phyloP scores from a whole-genome alignment of 2,888 invertebrate species.

The Drosophila diplacantha region DNA sequence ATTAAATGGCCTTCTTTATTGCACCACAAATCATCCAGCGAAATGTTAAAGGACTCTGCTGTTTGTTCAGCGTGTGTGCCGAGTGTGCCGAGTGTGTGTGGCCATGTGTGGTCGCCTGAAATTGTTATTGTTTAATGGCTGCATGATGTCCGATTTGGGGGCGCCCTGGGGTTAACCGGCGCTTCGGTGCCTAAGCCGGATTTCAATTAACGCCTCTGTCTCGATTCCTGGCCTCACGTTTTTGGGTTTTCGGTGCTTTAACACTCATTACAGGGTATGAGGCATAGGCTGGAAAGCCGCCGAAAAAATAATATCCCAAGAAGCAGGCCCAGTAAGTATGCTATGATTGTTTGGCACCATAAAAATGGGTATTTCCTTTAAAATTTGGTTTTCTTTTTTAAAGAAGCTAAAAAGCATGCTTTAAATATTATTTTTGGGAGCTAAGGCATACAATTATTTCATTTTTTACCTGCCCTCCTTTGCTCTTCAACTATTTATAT shows the following conservation, averaged over 20 bases:
- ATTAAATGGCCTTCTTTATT: conserved; percentile 63
- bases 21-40: conserved; percentile 60
- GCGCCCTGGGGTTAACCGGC: conserved; percentile 38
- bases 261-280: conserved; percentile 1
- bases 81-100: conserved; percentile 4
- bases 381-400: no score
- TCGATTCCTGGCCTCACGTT: conserved; percentile 1
- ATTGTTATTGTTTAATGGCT: conserved; percentile 56
- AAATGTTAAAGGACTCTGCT: conserved; percentile 35
- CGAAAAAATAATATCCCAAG: not conserved
- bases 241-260: not conserved
- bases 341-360: not conserved
- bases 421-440: no score
- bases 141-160: conserved; percentile 52
- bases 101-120: conserved; percentile 29
- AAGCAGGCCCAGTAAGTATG: not conserved
- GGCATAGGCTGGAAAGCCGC: no score
- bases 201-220: conserved; percentile 64
- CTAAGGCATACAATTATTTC: no score
- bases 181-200: conserved; percentile 46
- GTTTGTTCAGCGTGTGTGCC: not conserved
- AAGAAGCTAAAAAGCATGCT: no score
- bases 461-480: not conserved
- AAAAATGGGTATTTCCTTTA: not conserved
- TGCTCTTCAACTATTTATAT: not conserved